Evolutionary conservation across 2,888 invertebrate genomes (phyloP).

Genomic region (Carcina quercana): DNA sequence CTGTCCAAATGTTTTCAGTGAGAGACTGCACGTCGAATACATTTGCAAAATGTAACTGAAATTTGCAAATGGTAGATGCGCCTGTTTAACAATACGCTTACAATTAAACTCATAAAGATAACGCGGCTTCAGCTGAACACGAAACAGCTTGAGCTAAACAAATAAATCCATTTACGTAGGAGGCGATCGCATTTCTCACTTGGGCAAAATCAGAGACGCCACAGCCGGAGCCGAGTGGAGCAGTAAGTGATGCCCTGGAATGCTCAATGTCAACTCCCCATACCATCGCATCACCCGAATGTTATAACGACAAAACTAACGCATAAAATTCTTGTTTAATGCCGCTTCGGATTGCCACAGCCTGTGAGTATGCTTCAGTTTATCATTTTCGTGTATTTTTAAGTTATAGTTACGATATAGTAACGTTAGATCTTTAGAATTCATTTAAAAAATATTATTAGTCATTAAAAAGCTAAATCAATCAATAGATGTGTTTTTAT

Average conservation of each 20-base stretch:
- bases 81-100: not conserved
- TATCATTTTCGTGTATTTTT: slow-evolving; percentile 6
- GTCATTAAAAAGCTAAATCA: too few relatives aligned
- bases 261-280: slow-evolving; percentile 40
- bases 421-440: too few relatives aligned
- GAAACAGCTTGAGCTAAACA: slow-evolving; percentile 10
- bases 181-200: slow-evolving; percentile 65
- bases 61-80: too few relatives aligned
- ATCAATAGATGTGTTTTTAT: too few relatives aligned
- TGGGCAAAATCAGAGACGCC: slow-evolving; percentile 60
- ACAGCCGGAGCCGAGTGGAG: slow-evolving; percentile 59
- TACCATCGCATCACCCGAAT: slow-evolving; percentile 40
- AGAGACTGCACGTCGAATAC: too few relatives aligned
- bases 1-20: too few relatives aligned
- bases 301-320: slow-evolving; percentile 65
- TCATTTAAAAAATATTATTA: too few relatives aligned
- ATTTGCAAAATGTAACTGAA: too few relatives aligned
- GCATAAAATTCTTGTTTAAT: slow-evolving; percentile 64
- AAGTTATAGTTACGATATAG: too few relatives aligned
- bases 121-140: not conserved
- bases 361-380: slow-evolving; percentile 59
- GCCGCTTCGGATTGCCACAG: slow-evolving; percentile 67
- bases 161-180: slow-evolving; percentile 55
- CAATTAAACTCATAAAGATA: too few relatives aligned
- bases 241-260: slow-evolving; percentile 65